Base-by-base conservation (phyloP, 2,888 invertebrate species). In the Pogonocherus hispidulus region DNA sequence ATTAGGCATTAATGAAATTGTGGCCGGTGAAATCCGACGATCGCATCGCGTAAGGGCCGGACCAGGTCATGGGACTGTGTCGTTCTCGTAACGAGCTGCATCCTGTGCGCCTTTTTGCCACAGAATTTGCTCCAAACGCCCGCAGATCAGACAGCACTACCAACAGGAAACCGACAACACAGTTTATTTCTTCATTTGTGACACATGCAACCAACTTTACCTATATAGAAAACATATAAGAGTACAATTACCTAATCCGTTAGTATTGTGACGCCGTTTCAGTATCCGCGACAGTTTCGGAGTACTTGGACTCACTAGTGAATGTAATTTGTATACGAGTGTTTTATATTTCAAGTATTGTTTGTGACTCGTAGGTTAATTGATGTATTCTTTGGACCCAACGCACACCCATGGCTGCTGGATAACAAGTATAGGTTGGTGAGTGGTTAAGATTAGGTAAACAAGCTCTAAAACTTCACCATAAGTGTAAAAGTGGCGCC, bases 21-120 rank as follows among this genome's bases (percentile, higher is more conserved):
- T 44, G 47, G 59, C 32, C 32, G 32, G 47, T 59, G 19, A 32
- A 59, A 47, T 44, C 47, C 35, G 51, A 37, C 51, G 35, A 14
- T 20, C n/a, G 62, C 11, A 35, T 14, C 22, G 62, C 37, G 46
- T 51, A 51, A 62, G 35, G 62, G 62, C 62, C 49, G 51, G 49
- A 62, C 51, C 62, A 51, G 62, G 62, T 62, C 62, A 62, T 62
- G 62, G 62, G 62, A 62, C 62, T 46, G 59, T 51, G 55, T 60
- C 60, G 60, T 59, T 66, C 54, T 20, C 52, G 37, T 66, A 66
- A 66, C 60, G 60, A 66, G 44, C 37, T 37, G 54, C 60, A 60
- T 66, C 66, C 66, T 66, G 66, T 60, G 54, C 41, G 66, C 32
- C 54, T 66, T 66, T 66, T 66, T 54, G 60, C 60, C 54, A 37